These are phyloP conservation scores for Gadus chalcogrammus DNA, from an alignment of 2,113 vertebrate species.

Conservation along the genomic window DNA sequence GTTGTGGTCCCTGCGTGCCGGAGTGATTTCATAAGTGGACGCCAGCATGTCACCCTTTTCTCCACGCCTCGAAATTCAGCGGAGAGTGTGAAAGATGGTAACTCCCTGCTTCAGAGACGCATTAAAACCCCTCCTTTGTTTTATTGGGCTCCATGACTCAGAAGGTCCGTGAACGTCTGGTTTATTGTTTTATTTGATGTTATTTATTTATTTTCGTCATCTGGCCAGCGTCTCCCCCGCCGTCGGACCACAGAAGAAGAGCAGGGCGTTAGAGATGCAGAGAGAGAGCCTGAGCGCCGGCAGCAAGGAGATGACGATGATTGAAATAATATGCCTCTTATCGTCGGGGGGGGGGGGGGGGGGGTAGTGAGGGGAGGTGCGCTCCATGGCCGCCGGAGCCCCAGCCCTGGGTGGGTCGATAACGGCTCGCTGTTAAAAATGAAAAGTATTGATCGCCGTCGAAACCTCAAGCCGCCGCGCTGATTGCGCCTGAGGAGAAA, in stretches of 20 bases:
- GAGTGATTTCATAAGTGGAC: neutral
- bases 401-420: too few species aligned
- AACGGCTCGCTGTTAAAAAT: too few species aligned
- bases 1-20: neutral
- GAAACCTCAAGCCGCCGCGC: too few species aligned
- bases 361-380: neutral
- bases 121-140: conserved; percentile 20
- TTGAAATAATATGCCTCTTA: conserved; percentile 67
- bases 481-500: too few species aligned
- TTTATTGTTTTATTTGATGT: conserved; percentile 26
- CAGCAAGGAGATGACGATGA: conserved; percentile 62
- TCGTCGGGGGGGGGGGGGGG: conserved; percentile 16
- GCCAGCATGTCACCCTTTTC: conserved; percentile 27
- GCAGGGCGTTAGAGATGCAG: conserved; percentile 30
- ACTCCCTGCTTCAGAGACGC: conserved; percentile 34
- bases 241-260: too few species aligned
- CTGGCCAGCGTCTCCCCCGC: too few species aligned
- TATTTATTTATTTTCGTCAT: too few species aligned
- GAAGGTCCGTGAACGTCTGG: neutral
- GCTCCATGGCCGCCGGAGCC: neutral
- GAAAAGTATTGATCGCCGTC: too few species aligned
- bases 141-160: conserved; percentile 21
- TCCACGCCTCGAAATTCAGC: conserved; percentile 12
- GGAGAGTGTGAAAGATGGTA: conserved; percentile 36
- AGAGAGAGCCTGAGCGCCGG: conserved; percentile 26